Evolutionary conservation across 1,140 invertebrate genomes (phyloP).

Genomic region (Dolichoris vasculosae): DNA sequence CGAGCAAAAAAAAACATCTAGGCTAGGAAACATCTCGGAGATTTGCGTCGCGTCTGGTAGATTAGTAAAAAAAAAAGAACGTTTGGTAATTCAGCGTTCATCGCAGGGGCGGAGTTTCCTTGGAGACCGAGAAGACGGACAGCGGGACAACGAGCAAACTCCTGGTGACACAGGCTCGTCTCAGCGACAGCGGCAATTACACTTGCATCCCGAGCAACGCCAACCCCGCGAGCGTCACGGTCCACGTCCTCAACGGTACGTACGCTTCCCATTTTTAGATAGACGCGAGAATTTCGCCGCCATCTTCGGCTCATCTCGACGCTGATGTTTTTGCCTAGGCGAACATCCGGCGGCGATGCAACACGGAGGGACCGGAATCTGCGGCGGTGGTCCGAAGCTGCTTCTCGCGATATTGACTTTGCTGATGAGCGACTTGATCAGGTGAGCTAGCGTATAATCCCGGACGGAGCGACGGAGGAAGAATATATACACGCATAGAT

Average conservation of each 20-base stretch:
- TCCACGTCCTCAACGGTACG: conserved; percentile 93
- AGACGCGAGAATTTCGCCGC: neutral
- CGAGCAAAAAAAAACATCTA: too few relatives aligned
- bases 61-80: too few relatives aligned
- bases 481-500: too few relatives aligned
- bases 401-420: conserved; percentile 65
- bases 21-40: too few relatives aligned
- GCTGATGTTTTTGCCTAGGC: conserved; percentile 63
- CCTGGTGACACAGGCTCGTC: conserved; percentile 88
- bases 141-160: conserved; percentile 91
- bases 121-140: conserved; percentile 93
- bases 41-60: too few relatives aligned
- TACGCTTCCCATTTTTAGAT: neutral
- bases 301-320: too few relatives aligned
- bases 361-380: conserved; percentile 68
- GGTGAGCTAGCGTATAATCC: conserved; percentile 67
- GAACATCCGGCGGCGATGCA: conserved; percentile 79
- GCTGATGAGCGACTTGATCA: conserved; percentile 66
- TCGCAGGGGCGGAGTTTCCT: conserved; percentile 83
- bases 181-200: conserved; percentile 91
- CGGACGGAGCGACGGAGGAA: too few relatives aligned
- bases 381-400: conserved; percentile 62
- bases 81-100: neutral
- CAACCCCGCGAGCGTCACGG: conserved; percentile 88
- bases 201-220: conserved; percentile 91